phyloP scores from a whole-genome alignment of 2,113 vertebrate genomes.

The Cyanoderma ruficeps region DNA sequence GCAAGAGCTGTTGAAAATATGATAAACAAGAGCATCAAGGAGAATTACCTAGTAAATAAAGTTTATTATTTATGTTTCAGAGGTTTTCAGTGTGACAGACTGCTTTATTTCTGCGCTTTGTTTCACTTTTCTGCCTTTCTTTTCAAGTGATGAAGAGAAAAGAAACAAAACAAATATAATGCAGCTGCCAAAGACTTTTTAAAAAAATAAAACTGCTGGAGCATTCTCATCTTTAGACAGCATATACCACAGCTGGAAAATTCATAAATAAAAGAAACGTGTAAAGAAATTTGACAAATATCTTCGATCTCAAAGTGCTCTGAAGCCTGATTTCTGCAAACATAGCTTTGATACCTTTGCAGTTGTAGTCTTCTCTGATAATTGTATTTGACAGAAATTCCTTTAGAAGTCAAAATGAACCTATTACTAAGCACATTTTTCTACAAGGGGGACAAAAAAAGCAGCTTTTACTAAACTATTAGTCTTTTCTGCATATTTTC shows the following conservation, averaged over 20 bases:
- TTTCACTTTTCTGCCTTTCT: conserved; percentile 1
- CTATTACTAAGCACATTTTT: not conserved
- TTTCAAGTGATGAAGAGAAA: not conserved
- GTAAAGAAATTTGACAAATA: not conserved
- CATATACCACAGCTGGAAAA: not conserved
- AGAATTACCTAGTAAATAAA: not conserved
- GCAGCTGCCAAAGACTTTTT: not conserved
- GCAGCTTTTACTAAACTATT: not conserved
- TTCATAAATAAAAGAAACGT: not conserved
- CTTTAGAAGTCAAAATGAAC: conserved; percentile 9
- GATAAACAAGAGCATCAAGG: not conserved
- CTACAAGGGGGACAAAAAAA: not conserved
- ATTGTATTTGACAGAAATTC: conserved; percentile 13
- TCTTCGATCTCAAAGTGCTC: not conserved
- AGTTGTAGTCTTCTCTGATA: not conserved
- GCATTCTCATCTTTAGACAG: not conserved
- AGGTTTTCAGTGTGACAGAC: not conserved
- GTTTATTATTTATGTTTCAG: conserved; percentile 7
- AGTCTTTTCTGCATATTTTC: not conserved
- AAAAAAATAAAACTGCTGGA: not conserved
- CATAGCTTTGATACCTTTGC: not conserved
- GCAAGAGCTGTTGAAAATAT: not conserved
- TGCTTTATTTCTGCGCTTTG: not conserved
- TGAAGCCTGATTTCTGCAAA: not conserved
- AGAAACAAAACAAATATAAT: not conserved